phyloP scores from a whole-genome alignment of 2,797 vertebrate genomes.

The Lophius americanus region DNA sequence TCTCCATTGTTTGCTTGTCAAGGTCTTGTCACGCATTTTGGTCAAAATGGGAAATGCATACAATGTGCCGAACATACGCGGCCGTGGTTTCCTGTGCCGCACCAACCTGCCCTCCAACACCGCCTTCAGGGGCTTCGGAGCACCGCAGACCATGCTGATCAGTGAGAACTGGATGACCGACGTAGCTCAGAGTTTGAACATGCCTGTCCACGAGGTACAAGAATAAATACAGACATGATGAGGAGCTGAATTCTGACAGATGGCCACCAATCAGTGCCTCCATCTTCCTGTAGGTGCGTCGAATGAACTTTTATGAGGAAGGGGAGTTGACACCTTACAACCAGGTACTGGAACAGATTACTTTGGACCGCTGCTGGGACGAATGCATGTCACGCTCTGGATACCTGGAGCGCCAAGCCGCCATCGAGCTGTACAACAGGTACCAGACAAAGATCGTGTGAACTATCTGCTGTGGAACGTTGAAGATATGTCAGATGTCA shows the following conservation, averaged over 20 bases:
- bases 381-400: constrained; percentile 87
- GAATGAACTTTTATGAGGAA: constrained; percentile 87
- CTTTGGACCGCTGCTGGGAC: constrained; percentile 89
- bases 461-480: too few species aligned
- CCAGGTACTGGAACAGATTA: constrained; percentile 88
- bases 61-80: constrained; percentile 86
- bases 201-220: constrained; percentile 86
- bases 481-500: too few species aligned
- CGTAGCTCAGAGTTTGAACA: constrained; percentile 82
- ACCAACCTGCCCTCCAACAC: constrained; percentile 95
- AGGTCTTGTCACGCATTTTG: constrained; percentile 91
- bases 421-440: constrained; percentile 88
- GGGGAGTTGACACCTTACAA: constrained; percentile 91
- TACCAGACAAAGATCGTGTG: too few species aligned
- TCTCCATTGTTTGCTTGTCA: fast-evolving
- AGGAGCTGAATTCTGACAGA: background rate
- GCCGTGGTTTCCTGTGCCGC: constrained; percentile 86
- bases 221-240: too few species aligned
- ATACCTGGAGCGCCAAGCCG: constrained; percentile 76
- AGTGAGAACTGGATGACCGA: constrained; percentile 91
- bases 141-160: constrained; percentile 93
- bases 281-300: constrained; percentile 82
- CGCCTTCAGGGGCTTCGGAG: constrained; percentile 94
- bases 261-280: background rate
- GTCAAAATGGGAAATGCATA: constrained; percentile 95